Evolutionary conservation across 2,888 invertebrate genomes (phyloP).

Genomic region (Uloborus plumipes): DNA sequence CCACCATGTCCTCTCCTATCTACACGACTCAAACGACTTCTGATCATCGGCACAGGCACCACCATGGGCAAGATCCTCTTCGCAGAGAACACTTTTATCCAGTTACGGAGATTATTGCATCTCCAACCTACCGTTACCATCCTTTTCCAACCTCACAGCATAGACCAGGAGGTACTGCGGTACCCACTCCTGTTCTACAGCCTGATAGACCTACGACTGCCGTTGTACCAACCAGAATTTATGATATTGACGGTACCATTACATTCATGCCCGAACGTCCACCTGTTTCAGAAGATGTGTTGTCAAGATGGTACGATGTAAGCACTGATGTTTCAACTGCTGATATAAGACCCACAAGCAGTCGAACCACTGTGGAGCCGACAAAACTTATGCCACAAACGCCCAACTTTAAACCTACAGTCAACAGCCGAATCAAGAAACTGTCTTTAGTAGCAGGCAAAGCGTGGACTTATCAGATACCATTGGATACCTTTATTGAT

Average conservation of each 20-base stretch:
- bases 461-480: slow-evolving; percentile 82
- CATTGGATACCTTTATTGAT: slow-evolving; percentile 86
- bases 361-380: slow-evolving; percentile 41
- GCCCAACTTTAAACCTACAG: slow-evolving; percentile 77
- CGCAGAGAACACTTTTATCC: slow-evolving; percentile 36
- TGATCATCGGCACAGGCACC: slow-evolving; percentile 56
- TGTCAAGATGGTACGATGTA: slow-evolving; percentile 52
- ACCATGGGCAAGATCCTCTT: slow-evolving; percentile 49
- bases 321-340: slow-evolving; percentile 42
- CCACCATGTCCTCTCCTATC: slow-evolving; percentile 70
- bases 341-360: slow-evolving; percentile 46
- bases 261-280: slow-evolving; percentile 7
- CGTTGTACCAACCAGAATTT: slow-evolving; percentile 48
- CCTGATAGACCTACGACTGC: slow-evolving; percentile 45
- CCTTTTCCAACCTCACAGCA: slow-evolving; percentile 23
- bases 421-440: slow-evolving; percentile 83
- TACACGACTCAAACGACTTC: slow-evolving; percentile 60
- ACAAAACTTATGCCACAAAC: slow-evolving; percentile 72
- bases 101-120: slow-evolving; percentile 35
- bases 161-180: slow-evolving; percentile 30
- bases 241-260: slow-evolving; percentile 41
- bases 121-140: slow-evolving; percentile 54
- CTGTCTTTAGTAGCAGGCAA: slow-evolving; percentile 85
- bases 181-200: slow-evolving; percentile 53
- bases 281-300: slow-evolving; percentile 35